Evolutionary conservation across 2,113 vertebrate species (phyloP).

Genomic region (Zosterops lateralis): DNA sequence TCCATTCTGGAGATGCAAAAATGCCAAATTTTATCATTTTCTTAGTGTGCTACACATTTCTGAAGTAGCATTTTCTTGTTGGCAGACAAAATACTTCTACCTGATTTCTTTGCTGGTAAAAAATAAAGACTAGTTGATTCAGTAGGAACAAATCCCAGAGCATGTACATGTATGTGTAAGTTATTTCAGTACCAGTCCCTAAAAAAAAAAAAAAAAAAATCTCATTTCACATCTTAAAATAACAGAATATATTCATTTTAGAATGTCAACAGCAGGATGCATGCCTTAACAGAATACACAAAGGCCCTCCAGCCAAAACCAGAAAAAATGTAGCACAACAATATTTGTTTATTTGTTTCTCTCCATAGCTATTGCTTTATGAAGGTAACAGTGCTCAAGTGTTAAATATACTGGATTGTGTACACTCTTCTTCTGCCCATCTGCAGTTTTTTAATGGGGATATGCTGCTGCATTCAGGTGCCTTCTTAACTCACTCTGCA

Average conservation of each 20-base stretch:
- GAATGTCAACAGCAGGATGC: neutral
- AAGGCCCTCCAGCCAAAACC: neutral
- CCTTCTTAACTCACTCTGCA: neutral
- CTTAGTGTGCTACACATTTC: neutral
- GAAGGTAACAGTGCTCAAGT: neutral
- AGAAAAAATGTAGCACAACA: neutral
- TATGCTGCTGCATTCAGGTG: rapidly evolving
- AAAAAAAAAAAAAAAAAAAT: neutral
- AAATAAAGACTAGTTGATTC: neutral
- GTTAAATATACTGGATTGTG: neutral
- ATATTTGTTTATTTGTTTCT: neutral
- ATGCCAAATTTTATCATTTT: neutral
- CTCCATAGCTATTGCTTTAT: neutral
- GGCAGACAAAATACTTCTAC: neutral
- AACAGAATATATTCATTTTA: neutral
- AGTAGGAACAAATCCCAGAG: neutral
- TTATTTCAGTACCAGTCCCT: neutral
- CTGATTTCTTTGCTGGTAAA: neutral
- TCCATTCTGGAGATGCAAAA: neutral
- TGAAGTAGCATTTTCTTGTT: neutral
- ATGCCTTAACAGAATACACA: neutral
- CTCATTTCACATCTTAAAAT: neutral
- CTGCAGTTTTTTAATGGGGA: neutral
- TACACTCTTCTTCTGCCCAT: neutral
- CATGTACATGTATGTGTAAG: neutral